phyloP scores from a whole-genome alignment of 2,797 vertebrate species.

The Falco peregrinus region DNA sequence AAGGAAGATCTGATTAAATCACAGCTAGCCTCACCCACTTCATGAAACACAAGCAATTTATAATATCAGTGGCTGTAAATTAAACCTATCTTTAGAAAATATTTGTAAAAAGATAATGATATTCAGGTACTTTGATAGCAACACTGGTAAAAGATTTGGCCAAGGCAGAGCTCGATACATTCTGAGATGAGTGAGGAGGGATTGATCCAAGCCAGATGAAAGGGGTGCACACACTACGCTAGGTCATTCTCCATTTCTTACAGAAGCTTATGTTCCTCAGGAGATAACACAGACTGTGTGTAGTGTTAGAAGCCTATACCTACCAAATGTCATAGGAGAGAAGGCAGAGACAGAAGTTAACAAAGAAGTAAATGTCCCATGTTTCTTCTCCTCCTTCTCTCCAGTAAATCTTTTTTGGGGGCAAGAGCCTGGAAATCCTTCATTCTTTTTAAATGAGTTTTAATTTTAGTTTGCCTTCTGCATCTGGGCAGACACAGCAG shows the following conservation, averaged over 20 bases:
- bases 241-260: background rate
- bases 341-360: background rate
- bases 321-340: background rate
- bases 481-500: background rate
- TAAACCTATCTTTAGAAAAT: background rate
- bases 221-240: accelerated
- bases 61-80: background rate
- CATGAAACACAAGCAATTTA: background rate
- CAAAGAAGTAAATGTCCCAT: background rate
- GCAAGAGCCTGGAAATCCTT: background rate
- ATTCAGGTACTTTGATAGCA: background rate
- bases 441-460: background rate
- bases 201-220: background rate
- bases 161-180: background rate
- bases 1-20: slow-evolving; percentile 18
- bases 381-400: background rate
- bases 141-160: background rate
- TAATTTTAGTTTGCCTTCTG: background rate
- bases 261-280: background rate
- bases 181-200: background rate
- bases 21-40: background rate
- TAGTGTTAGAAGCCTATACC: background rate
- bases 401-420: background rate
- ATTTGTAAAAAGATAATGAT: background rate
- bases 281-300: background rate